Base-by-base conservation (phyloP, 2,113 vertebrate genomes). In the Donacobius atricapilla region DNA sequence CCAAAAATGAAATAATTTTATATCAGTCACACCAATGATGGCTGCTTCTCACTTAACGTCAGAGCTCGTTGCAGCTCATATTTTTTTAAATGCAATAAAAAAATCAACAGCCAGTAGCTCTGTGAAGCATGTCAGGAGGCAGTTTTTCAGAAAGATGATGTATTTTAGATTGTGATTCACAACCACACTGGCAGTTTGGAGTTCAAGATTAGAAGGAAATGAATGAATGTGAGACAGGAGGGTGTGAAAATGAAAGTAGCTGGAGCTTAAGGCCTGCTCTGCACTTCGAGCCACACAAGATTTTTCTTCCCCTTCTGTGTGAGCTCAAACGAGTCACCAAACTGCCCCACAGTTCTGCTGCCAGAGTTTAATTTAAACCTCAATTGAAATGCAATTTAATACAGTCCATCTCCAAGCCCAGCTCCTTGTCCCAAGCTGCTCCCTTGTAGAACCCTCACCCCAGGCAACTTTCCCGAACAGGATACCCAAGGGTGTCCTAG, bases 211-310 rank as follows among this genome's bases (percentile, higher is more conserved):
- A 87, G 87, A 93, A 91, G 73, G 88, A 92, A 93, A 83, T 95
- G 90, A 96, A 97, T 93, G 95, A 94, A 96, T 3, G 53, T 12
- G 80, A 92, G 73, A 82, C 70, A 9, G 58, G 42, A 94, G 82
- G 70, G 82, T 83, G 91, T 0, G 0, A 96, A 96, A 96, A 79
- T 13, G 85, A 92, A 96, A 94, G 51, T 23, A 27, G 40, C 85
- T 73, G 56, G 37, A 87, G 93, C 71, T 24, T 31, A 28, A 64
- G 76, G 76, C 39, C 75, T 83, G 84, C 66, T 94, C 84, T 37
- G 72, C 5, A 8, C 85, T 58, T 70, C 2, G 0, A 89, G 64
- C 27, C 44, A 66, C 4, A 0, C n/a, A 57, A 68, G 47, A 35
- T 51, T 37, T 56, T 68, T 61, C 92, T 90, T 94, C 84, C 76